A percentile compares a stretch with the other conserved stretches of the same genome.
phyloP scores from a whole-genome alignment of 2,888 invertebrate species.

The Torymus auratus region DNA sequence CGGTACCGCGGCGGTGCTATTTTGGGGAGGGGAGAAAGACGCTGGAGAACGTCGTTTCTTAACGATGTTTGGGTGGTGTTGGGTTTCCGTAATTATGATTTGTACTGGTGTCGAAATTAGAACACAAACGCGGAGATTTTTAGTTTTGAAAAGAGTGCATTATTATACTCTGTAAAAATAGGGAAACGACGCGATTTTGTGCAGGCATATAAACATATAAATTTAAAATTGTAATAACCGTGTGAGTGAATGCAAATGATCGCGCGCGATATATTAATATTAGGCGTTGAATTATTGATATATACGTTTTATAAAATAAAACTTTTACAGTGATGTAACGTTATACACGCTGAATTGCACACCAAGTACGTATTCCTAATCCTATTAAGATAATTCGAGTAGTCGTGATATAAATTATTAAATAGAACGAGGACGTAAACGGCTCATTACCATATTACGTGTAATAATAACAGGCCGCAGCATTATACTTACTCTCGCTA shows the following conservation, averaged over 20 bases:
- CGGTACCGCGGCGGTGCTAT: too few species aligned
- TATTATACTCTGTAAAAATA: not conserved
- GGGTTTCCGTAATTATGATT: too few species aligned
- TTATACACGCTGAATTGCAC: not conserved
- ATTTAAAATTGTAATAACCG: too few species aligned
- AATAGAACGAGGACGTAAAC: not conserved
- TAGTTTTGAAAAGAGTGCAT: not conserved
- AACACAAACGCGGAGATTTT: too few species aligned
- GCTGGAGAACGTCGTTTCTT: too few species aligned
- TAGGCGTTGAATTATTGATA: too few species aligned
- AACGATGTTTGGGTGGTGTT: too few species aligned
- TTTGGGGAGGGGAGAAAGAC: not conserved
- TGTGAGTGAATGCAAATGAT: too few species aligned
- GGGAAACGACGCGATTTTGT: not conserved
- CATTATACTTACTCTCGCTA: too few species aligned
- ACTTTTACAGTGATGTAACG: not conserved
- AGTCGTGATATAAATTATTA: not conserved
- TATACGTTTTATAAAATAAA: not conserved
- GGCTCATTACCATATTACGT: not conserved
- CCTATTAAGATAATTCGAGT: not conserved
- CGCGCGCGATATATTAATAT: too few species aligned
- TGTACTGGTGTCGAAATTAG: too few species aligned
- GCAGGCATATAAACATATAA: too few species aligned
- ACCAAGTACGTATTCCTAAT: not conserved
- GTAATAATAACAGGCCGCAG: not conserved